Evolutionary conservation across 2,888 invertebrate genomes (phyloP).

Genomic region (Margaritifera margaritifera): DNA sequence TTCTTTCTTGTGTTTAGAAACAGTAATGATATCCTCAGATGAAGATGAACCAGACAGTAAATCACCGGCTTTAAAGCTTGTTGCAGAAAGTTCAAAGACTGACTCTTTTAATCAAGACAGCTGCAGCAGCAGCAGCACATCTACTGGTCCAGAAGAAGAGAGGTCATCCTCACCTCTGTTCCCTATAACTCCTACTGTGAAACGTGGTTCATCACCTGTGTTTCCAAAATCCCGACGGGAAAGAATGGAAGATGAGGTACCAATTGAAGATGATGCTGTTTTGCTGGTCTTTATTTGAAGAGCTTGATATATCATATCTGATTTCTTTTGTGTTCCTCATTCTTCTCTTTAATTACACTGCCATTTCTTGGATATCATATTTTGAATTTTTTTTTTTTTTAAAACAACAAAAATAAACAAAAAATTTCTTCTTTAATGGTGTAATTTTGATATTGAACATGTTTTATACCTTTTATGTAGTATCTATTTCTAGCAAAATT

Average conservation of each 20-base stretch:
- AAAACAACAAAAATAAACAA: too few species aligned
- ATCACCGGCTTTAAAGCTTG: not conserved
- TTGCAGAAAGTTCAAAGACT: too few species aligned
- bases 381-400: too few species aligned
- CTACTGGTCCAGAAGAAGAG: not conserved
- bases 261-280: constrained; percentile 14
- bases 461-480: too few species aligned
- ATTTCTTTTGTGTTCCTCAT: too few species aligned
- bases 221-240: constrained; percentile 35
- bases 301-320: too few species aligned
- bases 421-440: too few species aligned
- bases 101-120: not conserved
- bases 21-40: constrained; percentile 69
- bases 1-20: constrained; percentile 50
- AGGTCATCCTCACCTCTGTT: not conserved
- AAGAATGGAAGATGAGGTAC: constrained; percentile 62
- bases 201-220: constrained; percentile 18
- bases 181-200: not conserved
- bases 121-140: constrained; percentile 1
- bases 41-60: constrained; percentile 56
- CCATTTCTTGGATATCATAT: too few species aligned
- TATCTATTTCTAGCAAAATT: too few species aligned
- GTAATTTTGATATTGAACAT: too few species aligned
- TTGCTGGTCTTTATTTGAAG: not conserved
- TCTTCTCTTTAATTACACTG: too few species aligned